Evolutionary conservation across 2,888 invertebrate species (phyloP).

Genomic region (Galerucella nymphaeae): DNA sequence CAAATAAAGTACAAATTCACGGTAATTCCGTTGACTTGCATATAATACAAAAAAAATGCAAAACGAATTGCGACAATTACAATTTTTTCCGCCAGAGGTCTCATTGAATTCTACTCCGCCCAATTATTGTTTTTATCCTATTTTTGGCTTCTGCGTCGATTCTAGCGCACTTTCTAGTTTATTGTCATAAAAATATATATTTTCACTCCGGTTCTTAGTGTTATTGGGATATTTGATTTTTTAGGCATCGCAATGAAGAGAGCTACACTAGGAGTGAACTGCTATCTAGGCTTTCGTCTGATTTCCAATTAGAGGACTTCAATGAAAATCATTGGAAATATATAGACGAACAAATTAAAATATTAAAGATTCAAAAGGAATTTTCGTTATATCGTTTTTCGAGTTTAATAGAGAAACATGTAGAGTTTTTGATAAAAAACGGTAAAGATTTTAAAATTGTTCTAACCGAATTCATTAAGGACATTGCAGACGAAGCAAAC

Average conservation of each 20-base stretch:
- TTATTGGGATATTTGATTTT: neutral
- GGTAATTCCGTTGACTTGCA: too few species aligned
- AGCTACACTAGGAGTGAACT: conserved; percentile 24
- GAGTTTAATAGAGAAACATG: conserved; percentile 32
- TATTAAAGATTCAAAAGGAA: conserved; percentile 37
- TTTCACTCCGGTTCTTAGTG: neutral
- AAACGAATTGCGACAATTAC: too few species aligned
- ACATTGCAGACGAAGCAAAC: conserved; percentile 10
- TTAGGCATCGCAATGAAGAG: conserved; percentile 49
- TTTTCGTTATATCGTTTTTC: conserved; percentile 15
- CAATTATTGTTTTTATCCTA: too few species aligned
- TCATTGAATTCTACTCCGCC: too few species aligned
- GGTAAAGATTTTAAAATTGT: conserved; percentile 34
- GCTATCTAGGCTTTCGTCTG: conserved; percentile 15
- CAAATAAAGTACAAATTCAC: too few species aligned
- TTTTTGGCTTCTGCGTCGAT: too few species aligned
- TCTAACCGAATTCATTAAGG: conserved; percentile 35
- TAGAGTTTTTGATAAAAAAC: conserved; percentile 44
- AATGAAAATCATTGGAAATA: conserved; percentile 48
- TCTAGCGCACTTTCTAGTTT: too few species aligned
- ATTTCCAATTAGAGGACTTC: conserved; percentile 33
- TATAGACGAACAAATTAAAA: conserved; percentile 44
- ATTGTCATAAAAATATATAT: too few species aligned
- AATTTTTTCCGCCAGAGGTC: too few species aligned
- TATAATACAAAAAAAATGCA: too few species aligned